phyloP scores from a whole-genome alignment of 2,113 vertebrate species.

The Nycticorax nycticorax region DNA sequence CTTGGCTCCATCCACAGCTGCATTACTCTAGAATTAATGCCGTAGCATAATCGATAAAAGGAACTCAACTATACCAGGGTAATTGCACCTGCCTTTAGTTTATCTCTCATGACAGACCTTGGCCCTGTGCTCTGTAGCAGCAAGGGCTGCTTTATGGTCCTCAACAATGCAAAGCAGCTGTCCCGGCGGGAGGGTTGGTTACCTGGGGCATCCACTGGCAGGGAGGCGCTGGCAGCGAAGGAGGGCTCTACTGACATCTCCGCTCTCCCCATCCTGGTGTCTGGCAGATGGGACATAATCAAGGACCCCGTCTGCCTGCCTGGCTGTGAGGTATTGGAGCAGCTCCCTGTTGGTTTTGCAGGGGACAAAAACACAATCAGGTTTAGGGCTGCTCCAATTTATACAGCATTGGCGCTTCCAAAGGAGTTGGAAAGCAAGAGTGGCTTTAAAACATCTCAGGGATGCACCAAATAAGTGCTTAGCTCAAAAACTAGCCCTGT shows the following conservation, averaged over 20 bases:
- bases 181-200: neutral
- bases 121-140: neutral
- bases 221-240: accelerated
- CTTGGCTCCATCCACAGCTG: neutral
- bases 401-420: neutral
- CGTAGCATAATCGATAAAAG: neutral
- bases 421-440: neutral
- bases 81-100: neutral
- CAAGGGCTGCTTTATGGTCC: neutral
- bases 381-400: neutral
- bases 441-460: neutral
- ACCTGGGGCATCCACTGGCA: neutral
- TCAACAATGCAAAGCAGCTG: neutral
- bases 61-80: neutral
- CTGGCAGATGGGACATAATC: neutral
- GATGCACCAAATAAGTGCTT: neutral
- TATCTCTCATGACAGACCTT: neutral
- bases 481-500: neutral
- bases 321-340: neutral
- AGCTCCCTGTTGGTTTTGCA: neutral
- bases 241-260: neutral
- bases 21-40: neutral
- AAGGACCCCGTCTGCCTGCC: neutral
- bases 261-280: neutral
- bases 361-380: neutral